Evolutionary conservation across 2,888 invertebrate genomes (phyloP), one percentile per base, ranked within the genome.

Genomic region (Nemapogon koenigi): DNA sequence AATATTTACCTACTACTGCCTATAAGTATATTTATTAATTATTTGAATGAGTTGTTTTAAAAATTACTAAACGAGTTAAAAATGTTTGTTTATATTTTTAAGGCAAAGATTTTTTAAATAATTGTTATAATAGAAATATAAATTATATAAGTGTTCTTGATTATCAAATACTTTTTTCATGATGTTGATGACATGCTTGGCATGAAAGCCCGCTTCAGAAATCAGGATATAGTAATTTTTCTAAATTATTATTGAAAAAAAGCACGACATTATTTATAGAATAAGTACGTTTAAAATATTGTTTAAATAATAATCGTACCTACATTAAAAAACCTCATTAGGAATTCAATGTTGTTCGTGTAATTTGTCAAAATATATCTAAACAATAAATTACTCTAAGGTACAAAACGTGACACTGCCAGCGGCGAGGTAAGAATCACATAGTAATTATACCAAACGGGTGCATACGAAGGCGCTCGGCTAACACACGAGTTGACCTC

Each of bases 401-500:
- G 11, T 10, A 32, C 31, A 30, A 11, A 29, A 32, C 57, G 53
- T 58, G 59, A 55, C 27, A 38, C 48, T 49, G 65, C 64, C 62
- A 50, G 49, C 51, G 66, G 72, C 75, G 61, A 72, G 72, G 76
- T 59, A 72, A 65, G 49, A 16, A 15, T n/a, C 15, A 55, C 53
- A 57, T 63, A 63, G 62, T 66, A 68, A 72, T 76, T 70, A 76
- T 71, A 73, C 73, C 76, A 73, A 76, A 75, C 73, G 69, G 54
- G 73, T 59, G 52, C 53, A 53, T 46, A 53, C 53, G 75, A 76
- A 78, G 76, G 76, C 53, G 58, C 57, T 55, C 71, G 50, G 60
- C 63, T 57, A 58, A 60, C 57, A 69, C 7, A 19, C 68, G 58
- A 39, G 71, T 56, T 52, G 66, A 51, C 76, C 76, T 76, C 63